These are phyloP conservation scores for Rhabdomys dilectus DNA, from an alignment of 2,113 vertebrate genomes.

Conservation along the genomic window DNA sequence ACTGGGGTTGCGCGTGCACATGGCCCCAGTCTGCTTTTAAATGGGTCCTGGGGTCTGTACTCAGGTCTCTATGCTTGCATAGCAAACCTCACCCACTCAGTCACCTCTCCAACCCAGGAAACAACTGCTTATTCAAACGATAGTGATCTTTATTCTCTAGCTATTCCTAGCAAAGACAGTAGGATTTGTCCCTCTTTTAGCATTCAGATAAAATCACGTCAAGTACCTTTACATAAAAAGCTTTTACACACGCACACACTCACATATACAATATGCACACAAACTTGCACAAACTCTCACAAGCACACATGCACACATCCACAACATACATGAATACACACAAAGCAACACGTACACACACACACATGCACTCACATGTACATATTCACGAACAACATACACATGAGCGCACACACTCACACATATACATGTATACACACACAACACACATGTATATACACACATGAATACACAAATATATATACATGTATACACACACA, in stretches of 20 bases:
- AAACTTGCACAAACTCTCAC: too few species aligned
- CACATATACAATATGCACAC: not conserved
- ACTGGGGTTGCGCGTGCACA: not conserved
- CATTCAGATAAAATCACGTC: not conserved
- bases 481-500: not conserved
- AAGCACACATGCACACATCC: too few species aligned
- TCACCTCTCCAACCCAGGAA: not conserved
- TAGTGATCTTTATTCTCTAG: constrained; percentile 5
- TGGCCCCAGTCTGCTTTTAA: not conserved
- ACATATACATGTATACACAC: not conserved
- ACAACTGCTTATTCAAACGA: not conserved
- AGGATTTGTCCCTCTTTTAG: constrained; percentile 58
- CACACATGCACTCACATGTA: not conserved
- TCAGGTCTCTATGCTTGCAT: too few species aligned
- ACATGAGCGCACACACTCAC: not conserved
- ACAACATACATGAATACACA: not conserved
- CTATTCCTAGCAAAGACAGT: not conserved
- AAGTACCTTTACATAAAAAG: constrained; percentile 51
- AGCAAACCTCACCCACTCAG: not conserved
- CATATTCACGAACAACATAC: not conserved
- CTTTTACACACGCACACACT: not conserved
- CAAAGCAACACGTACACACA: not conserved
- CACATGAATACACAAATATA: not conserved
- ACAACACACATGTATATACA: not conserved
- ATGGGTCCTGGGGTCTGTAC: not conserved